These are phyloP conservation scores for Psammodynastes pulverulentus DNA, from an alignment of 2,113 vertebrate species.

Conservation along the genomic window DNA sequence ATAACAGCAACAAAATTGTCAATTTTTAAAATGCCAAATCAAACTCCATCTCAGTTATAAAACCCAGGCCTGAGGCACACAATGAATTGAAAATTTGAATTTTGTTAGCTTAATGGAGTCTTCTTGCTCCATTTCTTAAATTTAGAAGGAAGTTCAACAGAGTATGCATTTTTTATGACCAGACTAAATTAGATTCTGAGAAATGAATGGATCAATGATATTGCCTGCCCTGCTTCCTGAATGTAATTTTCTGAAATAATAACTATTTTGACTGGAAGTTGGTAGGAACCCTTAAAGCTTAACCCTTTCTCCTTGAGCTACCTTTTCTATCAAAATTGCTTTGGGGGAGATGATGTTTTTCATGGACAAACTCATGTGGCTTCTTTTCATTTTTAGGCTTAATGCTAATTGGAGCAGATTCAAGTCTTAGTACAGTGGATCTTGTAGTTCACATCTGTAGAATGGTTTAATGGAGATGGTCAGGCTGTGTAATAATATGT, in stretches of 20 bases:
- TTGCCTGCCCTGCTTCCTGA: neutral
- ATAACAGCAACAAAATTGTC: neutral
- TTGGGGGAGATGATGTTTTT: neutral
- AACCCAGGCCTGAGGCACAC: neutral
- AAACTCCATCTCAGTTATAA: neutral
- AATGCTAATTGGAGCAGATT: neutral
- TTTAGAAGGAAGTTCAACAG: neutral
- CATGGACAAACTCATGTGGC: neutral
- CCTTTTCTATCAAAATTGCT: neutral
- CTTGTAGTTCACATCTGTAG: neutral
- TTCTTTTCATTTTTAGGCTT: neutral
- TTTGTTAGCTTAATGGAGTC: neutral
- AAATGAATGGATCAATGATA: neutral
- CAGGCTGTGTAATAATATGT: neutral
- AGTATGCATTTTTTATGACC: neutral
- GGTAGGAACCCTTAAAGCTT: neutral
- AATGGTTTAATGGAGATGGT: neutral
- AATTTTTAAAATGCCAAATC: neutral
- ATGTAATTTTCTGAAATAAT: neutral
- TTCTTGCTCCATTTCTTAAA: neutral
- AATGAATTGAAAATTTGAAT: neutral
- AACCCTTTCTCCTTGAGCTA: neutral
- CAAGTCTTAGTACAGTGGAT: neutral
- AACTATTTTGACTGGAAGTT: neutral
- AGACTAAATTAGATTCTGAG: neutral